phyloP scores from a whole-genome alignment of 2,113 vertebrate genomes.

The Erpornis zantholeuca region DNA sequence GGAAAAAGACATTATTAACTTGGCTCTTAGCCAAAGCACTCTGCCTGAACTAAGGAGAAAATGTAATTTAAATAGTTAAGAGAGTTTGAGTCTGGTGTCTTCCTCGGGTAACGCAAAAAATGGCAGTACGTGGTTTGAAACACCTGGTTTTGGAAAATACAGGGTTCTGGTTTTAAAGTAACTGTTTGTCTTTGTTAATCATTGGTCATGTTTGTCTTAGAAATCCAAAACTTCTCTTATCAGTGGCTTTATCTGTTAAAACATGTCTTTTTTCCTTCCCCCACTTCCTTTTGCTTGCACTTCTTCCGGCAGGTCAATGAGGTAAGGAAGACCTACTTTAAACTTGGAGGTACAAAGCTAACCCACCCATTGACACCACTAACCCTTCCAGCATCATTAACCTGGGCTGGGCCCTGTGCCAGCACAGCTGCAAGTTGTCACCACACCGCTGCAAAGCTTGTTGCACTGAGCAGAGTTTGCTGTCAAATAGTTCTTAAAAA shows the following conservation, averaged over 20 bases:
- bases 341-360: constrained; percentile 72
- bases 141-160: not conserved
- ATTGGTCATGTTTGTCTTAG: constrained; percentile 53
- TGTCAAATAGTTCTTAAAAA: not conserved
- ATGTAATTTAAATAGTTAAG: not conserved
- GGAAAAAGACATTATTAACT: not conserved
- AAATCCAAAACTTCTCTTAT: constrained; percentile 69
- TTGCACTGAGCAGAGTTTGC: constrained; percentile 48
- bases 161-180: not conserved
- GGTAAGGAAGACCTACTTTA: constrained; percentile 86
- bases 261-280: constrained; percentile 79
- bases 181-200: constrained; percentile 17
- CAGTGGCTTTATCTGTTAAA: constrained; percentile 80
- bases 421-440: constrained; percentile 16
- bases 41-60: not conserved
- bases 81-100: not conserved
- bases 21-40: not conserved
- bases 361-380: constrained; percentile 71
- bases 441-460: not conserved
- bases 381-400: constrained; percentile 65
- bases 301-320: constrained; percentile 94
- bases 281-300: constrained; percentile 80
- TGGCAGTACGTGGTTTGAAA: not conserved
- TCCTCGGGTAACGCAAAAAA: not conserved
- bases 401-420: constrained; percentile 36